Percentiles rank a stretch among this genome's conserved stretches.
Evolutionary conservation across 1,140 invertebrate species (phyloP).

Genomic region (Sarcophaga bullata): DNA sequence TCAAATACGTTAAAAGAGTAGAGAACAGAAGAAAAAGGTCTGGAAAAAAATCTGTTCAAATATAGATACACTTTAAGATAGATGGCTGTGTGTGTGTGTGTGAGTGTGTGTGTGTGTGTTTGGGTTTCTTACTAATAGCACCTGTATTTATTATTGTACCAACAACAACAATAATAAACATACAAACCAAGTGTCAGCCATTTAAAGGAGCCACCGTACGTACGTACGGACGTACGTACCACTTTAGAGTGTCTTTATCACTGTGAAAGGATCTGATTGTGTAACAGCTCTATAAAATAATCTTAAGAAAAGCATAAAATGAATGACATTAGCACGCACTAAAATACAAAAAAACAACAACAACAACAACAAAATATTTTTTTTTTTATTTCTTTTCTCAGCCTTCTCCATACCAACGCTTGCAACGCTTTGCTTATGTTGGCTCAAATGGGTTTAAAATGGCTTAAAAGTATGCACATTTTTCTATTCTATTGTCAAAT

Average conservation of each 20-base stretch:
- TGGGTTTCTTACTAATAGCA: background rate
- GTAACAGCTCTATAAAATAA: constrained; percentile 41
- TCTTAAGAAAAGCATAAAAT: constrained; percentile 30
- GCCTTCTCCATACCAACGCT: background rate
- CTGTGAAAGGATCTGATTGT: constrained; percentile 43
- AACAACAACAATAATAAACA: background rate
- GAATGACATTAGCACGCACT: constrained; percentile 42
- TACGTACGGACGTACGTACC: no score
- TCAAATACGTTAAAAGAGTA: background rate
- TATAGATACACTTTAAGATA: background rate
- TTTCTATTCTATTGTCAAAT: constrained; percentile 2
- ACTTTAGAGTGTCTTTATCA: no score
- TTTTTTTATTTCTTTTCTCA: background rate
- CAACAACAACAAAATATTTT: constrained; percentile 12
- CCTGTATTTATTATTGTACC: constrained; percentile 15
- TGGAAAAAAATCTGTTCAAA: background rate
- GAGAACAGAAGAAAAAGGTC: background rate
- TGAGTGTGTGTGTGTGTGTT: background rate
- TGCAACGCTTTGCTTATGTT: background rate
- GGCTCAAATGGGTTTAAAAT: background rate
- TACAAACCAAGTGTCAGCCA: background rate
- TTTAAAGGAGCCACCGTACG: background rate
- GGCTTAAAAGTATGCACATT: background rate
- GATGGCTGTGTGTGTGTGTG: background rate
- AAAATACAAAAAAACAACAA: background rate